Evolutionary conservation across 2,888 invertebrate species (phyloP), one percentile per base, ranked within the genome.

Genomic region (Temnothorax ravouxi): DNA sequence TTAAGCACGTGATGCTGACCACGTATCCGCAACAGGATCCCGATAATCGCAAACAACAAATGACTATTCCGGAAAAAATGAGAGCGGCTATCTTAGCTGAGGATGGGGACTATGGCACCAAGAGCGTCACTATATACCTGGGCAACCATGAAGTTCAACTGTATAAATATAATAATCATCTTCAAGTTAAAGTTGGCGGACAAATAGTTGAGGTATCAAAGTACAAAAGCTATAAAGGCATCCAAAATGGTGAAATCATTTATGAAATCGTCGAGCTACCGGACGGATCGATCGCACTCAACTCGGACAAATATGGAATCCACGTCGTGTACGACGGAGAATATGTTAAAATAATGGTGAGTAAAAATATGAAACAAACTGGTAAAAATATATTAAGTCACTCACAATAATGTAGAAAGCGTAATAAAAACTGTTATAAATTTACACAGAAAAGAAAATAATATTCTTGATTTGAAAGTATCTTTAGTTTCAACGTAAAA

Each of bases 1-100:
- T 44, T n/a, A 97, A 97, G 97, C 96, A 97, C 89, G 96, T 97
- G 0, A 95, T 96, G 83, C 94, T 96, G 93, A 95, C 96, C 52
- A 95, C 96, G 84, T 95, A 62, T 88, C 94, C 81, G 85, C 93
- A 77, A 92, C 92, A 44, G 91, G 93, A 87, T 84, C 89, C 83
- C 13, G 90, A 89, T 67, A 85, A 91, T n/a, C 84, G 75, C 11
- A 85, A 91, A 54, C 4, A 50, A 0, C 6, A 34, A 34, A 50
- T 50, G 50, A 80, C 90, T 95, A 95, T 95, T 29, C 93, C 88
- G 66, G 91, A 92, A 25, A 89, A 91, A 85, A 93, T 95, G 88
- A 94, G 95, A 82, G 94, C 95, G 67, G 94, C 94, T 62, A 92
- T 96, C 61, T 91, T 96, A 34, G 94, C 93, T 9, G 95, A 95